Evolutionary conservation across 1,140 invertebrate species (phyloP).

Genomic region (Leucophenga varia): DNA sequence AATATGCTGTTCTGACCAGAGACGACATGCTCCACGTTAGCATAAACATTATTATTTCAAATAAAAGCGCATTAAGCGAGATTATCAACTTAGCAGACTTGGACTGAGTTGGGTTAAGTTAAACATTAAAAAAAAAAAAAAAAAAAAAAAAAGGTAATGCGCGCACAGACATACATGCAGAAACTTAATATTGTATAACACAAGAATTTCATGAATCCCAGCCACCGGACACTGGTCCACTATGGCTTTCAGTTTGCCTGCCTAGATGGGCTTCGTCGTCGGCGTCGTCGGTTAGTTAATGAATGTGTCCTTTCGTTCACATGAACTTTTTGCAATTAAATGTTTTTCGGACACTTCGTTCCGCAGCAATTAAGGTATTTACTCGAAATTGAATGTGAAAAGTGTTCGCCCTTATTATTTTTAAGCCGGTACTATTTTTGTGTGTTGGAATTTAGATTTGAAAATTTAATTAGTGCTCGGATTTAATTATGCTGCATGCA

Average conservation of each 20-base stretch:
- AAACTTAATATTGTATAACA: slow-evolving; percentile 50
- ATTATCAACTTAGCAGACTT: slow-evolving; percentile 43
- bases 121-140: slow-evolving; percentile 7
- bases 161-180: slow-evolving; percentile 46
- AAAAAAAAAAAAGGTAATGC: slow-evolving; percentile 2
- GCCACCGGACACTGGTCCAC: slow-evolving; percentile 13
- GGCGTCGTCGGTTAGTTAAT: slow-evolving; percentile 21
- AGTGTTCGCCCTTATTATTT: slow-evolving; percentile 9
- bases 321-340: slow-evolving; percentile 46
- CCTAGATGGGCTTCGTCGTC: background rate
- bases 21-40: slow-evolving; percentile 14
- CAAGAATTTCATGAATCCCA: slow-evolving; percentile 39
- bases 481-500: slow-evolving; percentile 57
- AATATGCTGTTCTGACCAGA: background rate
- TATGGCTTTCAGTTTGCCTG: slow-evolving; percentile 10
- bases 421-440: background rate
- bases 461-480: slow-evolving; percentile 54
- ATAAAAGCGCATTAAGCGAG: slow-evolving; percentile 56
- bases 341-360: slow-evolving; percentile 38
- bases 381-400: slow-evolving; percentile 37
- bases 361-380: slow-evolving; percentile 56
- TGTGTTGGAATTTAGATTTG: slow-evolving; percentile 2
- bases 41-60: slow-evolving; percentile 56
- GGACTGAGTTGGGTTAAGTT: slow-evolving; percentile 1
- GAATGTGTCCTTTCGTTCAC: slow-evolving; percentile 28